These are phyloP conservation scores for Busseola fusca DNA, from an alignment of 2,888 invertebrate genomes.

Conservation along the genomic window DNA sequence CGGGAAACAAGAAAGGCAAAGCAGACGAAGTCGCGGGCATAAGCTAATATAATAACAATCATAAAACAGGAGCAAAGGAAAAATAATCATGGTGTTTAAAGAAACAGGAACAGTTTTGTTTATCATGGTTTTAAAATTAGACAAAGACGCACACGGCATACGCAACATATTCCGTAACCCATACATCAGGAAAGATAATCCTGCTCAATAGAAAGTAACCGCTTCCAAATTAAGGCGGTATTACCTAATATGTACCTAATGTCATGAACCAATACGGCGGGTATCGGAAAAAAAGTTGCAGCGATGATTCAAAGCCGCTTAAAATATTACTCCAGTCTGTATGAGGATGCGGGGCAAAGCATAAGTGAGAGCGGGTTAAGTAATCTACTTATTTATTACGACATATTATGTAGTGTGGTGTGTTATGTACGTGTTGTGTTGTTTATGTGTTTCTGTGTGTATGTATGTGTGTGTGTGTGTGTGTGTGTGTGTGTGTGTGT, in stretches of 20 bases:
- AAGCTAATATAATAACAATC: no score
- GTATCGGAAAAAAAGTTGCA: conserved; percentile 66
- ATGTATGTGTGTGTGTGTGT: no score
- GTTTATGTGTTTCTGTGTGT: no score
- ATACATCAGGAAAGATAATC: conserved; percentile 39
- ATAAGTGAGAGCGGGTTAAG: conserved; percentile 32
- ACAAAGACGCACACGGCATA: background rate
- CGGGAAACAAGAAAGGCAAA: no score
- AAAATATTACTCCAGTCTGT: conserved; percentile 79
- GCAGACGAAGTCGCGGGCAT: no score
- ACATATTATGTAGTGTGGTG: no score
- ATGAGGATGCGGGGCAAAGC: conserved; percentile 46
- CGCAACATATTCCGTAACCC: background rate
- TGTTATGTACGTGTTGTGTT: no score
- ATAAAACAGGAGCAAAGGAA: no score
- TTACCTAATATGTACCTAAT: conserved; percentile 59
- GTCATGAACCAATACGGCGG: conserved; percentile 63
- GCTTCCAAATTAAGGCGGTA: conserved; percentile 55
- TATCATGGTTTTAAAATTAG: background rate
- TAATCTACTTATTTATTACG: background rate
- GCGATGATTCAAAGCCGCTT: conserved; percentile 79
- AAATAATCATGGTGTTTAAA: no score
- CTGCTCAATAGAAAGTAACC: conserved; percentile 44
- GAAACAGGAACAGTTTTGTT: no score
- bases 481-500: no score